phyloP scores from a whole-genome alignment of 2,888 invertebrate genomes.

The Dichetophora obliterata region DNA sequence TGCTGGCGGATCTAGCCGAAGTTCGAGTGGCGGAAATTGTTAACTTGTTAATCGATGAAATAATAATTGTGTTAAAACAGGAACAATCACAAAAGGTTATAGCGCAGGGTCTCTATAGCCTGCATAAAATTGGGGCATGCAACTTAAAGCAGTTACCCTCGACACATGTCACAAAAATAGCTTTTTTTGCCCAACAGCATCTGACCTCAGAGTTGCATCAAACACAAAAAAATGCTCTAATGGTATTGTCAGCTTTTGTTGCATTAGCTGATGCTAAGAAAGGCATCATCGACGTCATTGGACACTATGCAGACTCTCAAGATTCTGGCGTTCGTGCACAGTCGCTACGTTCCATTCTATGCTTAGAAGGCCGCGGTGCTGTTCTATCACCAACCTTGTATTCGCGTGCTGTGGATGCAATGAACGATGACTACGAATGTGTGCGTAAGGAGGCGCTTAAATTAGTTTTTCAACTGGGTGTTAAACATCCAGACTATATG shows the following conservation, averaged over 20 bases:
- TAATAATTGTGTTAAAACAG: slow-evolving; percentile 62
- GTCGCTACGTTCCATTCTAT: slow-evolving; percentile 88
- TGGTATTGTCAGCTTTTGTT: slow-evolving; percentile 63
- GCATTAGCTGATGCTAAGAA: slow-evolving; percentile 73
- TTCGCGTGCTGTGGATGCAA: slow-evolving; percentile 77
- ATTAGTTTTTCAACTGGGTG: slow-evolving; percentile 87
- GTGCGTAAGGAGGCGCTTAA: slow-evolving; percentile 89
- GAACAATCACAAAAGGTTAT: slow-evolving; percentile 68
- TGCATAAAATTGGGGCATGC: slow-evolving; percentile 64
- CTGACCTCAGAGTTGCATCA: slow-evolving; percentile 65
- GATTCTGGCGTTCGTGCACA: slow-evolving; percentile 93
- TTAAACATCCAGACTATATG: slow-evolving; percentile 86
- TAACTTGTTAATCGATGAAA: slow-evolving; percentile 64
- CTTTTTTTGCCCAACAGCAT: slow-evolving; percentile 65
- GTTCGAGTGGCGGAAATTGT: slow-evolving; percentile 59
- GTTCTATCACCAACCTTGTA: slow-evolving; percentile 78
- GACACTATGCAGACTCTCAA: slow-evolving; percentile 86
- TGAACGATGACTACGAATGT: slow-evolving; percentile 94
- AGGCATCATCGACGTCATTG: slow-evolving; percentile 79
- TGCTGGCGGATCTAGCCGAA: slow-evolving; percentile 62
- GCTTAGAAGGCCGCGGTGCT: slow-evolving; percentile 85
- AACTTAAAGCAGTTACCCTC: slow-evolving; percentile 57
- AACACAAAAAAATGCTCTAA: slow-evolving; percentile 67
- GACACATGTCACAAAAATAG: slow-evolving; percentile 65
- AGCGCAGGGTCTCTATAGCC: slow-evolving; percentile 66